Conservation (phyloP, 2,113 vertebrate genomes). For the Tachycineta bicolor region DNA sequence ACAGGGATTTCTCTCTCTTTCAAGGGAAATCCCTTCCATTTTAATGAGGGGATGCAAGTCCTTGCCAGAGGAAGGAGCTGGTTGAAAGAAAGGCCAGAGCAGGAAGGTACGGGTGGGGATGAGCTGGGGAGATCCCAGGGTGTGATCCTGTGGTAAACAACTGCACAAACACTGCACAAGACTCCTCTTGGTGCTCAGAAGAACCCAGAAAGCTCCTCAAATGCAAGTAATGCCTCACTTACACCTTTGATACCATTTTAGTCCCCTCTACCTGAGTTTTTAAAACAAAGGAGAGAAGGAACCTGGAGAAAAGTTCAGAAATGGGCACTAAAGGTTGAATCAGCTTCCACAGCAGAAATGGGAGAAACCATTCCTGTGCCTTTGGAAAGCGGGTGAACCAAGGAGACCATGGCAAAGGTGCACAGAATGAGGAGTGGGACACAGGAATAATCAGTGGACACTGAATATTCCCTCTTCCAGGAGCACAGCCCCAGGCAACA, state of each 20-base stretch:
- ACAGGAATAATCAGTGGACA: background rate
- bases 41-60: background rate
- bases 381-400: background rate
- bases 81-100: background rate
- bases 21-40: background rate
- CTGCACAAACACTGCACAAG: background rate
- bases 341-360: background rate
- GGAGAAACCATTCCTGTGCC: background rate
- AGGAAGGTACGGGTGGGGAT: accelerated
- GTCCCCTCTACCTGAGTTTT: background rate
- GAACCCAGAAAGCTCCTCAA: background rate
- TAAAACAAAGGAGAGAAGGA: background rate
- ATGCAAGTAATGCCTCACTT: background rate
- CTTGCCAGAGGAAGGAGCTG: background rate
- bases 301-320: background rate
- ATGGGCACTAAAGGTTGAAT: background rate
- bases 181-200: background rate
- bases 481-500: background rate
- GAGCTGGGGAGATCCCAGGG: background rate
- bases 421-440: background rate
- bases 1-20: accelerated
- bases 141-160: background rate
- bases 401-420: background rate
- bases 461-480: background rate
- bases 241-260: background rate